Conservation (phyloP, 2,797 vertebrate genomes). For the Borostomias antarcticus region DNA sequence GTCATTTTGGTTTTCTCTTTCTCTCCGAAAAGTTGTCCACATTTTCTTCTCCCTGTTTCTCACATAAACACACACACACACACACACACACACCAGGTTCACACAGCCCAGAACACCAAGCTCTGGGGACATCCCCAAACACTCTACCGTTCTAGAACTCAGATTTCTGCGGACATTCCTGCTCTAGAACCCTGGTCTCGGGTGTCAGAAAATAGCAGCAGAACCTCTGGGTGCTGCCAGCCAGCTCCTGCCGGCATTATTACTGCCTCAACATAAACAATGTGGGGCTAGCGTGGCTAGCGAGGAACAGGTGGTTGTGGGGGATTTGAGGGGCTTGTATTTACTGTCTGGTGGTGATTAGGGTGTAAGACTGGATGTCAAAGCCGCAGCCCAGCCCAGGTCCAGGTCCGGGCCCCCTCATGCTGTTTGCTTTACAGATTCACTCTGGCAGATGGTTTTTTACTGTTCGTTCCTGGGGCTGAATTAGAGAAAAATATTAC, state of each 20-base stretch:
- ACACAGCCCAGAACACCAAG: conserved; percentile 52
- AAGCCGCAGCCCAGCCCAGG: conserved; percentile 56
- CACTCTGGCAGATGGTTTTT: conserved; percentile 73
- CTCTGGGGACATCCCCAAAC: conserved; percentile 63
- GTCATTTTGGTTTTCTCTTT: conserved; percentile 45
- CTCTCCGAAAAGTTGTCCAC: not conserved
- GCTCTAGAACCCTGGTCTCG: conserved; percentile 61
- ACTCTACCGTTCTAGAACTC: conserved; percentile 52
- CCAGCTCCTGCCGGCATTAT: conserved; percentile 56
- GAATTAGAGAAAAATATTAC: conserved; percentile 71
- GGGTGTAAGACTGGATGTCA: conserved; percentile 77
- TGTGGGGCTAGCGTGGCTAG: conserved; percentile 11
- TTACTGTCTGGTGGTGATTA: conserved; percentile 78
- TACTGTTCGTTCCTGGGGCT: conserved; percentile 65
- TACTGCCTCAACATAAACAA: conserved; percentile 67
- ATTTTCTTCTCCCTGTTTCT: conserved; percentile 25
- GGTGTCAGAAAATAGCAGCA: conserved; percentile 72
- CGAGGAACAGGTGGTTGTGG: conserved; percentile 74
- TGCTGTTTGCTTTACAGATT: conserved; percentile 79
- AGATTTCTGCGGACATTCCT: conserved; percentile 67
- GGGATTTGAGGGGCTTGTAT: conserved; percentile 61
- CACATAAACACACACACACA: conserved; percentile 63
- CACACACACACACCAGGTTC: conserved; percentile 69
- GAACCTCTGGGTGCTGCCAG: conserved; percentile 27
- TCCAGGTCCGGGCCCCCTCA: conserved; percentile 62